Percentiles rank a stretch among this genome's conserved stretches.
These are phyloP conservation scores for Australoheros scitulus DNA, from an alignment of 2,113 vertebrate genomes.

Conservation along the genomic window DNA sequence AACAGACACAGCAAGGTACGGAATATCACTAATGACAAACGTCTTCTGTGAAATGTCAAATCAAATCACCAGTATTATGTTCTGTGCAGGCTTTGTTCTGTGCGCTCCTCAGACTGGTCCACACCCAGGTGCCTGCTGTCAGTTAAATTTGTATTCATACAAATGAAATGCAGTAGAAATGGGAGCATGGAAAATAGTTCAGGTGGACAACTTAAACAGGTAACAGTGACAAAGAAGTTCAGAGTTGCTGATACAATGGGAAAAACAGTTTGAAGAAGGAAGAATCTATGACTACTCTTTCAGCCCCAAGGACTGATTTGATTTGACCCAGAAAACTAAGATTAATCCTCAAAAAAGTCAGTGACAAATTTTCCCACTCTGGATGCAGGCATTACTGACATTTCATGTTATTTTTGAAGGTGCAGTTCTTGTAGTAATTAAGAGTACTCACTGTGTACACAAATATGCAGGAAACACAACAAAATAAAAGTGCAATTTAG, in stretches of 20 bases:
- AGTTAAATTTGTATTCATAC: neutral
- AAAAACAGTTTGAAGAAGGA: neutral
- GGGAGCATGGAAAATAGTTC: no score
- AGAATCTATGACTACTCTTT: conserved; percentile 8
- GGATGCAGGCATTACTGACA: conserved; percentile 31
- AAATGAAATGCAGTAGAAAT: neutral
- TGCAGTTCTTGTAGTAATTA: conserved; percentile 33
- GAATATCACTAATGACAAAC: conserved; percentile 51
- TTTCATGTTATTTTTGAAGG: conserved; percentile 56
- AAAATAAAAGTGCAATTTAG: neutral
- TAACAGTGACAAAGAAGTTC: neutral
- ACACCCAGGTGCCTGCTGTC: neutral
- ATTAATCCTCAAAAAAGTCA: conserved; percentile 12
- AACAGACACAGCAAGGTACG: conserved; percentile 27
- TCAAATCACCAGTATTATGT: conserved; percentile 33
- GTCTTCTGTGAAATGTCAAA: conserved; percentile 48
- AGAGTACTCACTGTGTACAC: conserved; percentile 30
- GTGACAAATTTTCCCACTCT: conserved; percentile 36
- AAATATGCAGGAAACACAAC: conserved; percentile 6
- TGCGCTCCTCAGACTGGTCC: neutral
- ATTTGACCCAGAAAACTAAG: conserved; percentile 22
- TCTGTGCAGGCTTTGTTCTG: neutral
- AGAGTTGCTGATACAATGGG: neutral
- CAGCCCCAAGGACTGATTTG: neutral
- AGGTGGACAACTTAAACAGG: neutral